Base-by-base conservation (phyloP, 92 coral and sea anemone species). In the Epizoanthus illoricatus region DNA sequence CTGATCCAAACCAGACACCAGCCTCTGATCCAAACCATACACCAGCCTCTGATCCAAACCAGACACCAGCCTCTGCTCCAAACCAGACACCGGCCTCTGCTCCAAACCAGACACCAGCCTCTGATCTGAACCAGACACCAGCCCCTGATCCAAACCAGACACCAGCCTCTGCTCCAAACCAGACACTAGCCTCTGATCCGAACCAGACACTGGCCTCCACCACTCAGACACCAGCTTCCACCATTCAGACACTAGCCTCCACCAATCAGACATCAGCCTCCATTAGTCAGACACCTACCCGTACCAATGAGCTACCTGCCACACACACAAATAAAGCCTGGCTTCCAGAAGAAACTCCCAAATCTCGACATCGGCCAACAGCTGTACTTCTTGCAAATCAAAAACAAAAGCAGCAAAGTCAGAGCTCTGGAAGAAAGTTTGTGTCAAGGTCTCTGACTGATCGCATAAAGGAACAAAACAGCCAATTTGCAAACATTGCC, bases 381-480 rank as follows among this genome's bases (percentile, higher is more conserved):
- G 45, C 45, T 42, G 45, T 2, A 42, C 45, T 42, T 42, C 45
- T 42, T 42, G 45, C 2, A 69, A 69, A 69, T 0, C 60, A 71
- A 71, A 71, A 49, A 43, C 23, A 71, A 43, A 71, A 43, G 57
- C 75, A 71, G 58, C 60, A 23, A 17, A 75, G 52, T 24, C 66
- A 75, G 54, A 28, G 55, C 54, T 75, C 40, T 23, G 81, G 81
- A 39, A 61, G 81, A 56, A 75, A 63, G 36, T 56, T 75, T 57
- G 68, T 61, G 4, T 61, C 68, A 33, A 71, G 75, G 75, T 71
- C 75, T 19, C 75, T 71, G 43, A 23, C 28, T 41, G 75, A 71
- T 43, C 75, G 83, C 7, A 4, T 79, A 9, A 79, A 79, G 45
- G 39, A 79, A 70, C 83, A 79, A 41, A 59, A 65, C 19, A 18